Evolutionary conservation across 2,888 invertebrate species (phyloP).

Genomic region (Philonicus albiceps): DNA sequence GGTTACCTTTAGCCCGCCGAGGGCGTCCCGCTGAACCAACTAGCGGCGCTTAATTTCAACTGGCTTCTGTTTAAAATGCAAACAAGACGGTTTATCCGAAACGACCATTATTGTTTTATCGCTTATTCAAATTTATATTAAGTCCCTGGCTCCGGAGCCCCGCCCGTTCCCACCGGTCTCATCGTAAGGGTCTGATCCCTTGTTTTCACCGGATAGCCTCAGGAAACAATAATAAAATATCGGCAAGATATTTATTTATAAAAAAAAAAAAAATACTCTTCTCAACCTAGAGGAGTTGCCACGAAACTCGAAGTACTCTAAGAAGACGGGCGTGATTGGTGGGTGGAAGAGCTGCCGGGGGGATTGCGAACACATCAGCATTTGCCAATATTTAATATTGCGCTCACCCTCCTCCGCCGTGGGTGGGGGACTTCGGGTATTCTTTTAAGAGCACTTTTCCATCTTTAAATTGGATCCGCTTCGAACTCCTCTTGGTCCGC

Average conservation of each 20-base stretch:
- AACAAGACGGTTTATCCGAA: slow-evolving; percentile 49
- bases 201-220: slow-evolving; percentile 46
- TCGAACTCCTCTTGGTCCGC: not conserved
- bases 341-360: not conserved
- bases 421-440: not conserved
- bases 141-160: slow-evolving; percentile 29
- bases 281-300: not conserved
- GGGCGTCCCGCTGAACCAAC: not conserved
- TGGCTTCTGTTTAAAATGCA: slow-evolving; percentile 49
- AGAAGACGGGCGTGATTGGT: not conserved
- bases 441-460: not conserved
- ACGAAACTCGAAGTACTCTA: not conserved
- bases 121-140: slow-evolving; percentile 49
- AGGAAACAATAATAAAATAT: slow-evolving; percentile 49
- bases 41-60: slow-evolving; percentile 43
- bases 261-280: slow-evolving; percentile 42
- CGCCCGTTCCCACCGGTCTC: not conserved
- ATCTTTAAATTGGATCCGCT: not conserved
- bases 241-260: slow-evolving; percentile 47
- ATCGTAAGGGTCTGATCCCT: slow-evolving; percentile 36
- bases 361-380: slow-evolving; percentile 37
- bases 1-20: not conserved
- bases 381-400: slow-evolving; percentile 47
- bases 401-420: not conserved
- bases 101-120: slow-evolving; percentile 50